Conservation (phyloP, 2,797 vertebrate species). For the Lutjanus argentimaculatus region DNA sequence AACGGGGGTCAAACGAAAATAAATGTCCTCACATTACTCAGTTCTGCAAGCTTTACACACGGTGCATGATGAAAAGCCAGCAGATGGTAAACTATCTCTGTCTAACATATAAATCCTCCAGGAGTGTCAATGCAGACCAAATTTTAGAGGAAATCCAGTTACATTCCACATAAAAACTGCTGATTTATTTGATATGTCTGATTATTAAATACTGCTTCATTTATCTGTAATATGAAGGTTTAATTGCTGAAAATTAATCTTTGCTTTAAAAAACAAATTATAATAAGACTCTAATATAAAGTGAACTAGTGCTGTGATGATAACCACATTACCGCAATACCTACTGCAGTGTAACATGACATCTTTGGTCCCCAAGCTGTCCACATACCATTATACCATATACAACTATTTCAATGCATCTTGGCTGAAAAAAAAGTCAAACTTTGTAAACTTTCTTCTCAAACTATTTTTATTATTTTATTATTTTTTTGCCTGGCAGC, state of each 20-base stretch:
- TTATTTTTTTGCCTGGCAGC: background rate
- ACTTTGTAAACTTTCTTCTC: background rate
- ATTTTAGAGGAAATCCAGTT: background rate
- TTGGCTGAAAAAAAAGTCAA: background rate
- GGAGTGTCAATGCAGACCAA: background rate
- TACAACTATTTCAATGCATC: constrained; percentile 5
- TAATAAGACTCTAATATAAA: background rate
- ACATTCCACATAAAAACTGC: background rate
- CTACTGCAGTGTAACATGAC: too few species aligned
- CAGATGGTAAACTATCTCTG: background rate
- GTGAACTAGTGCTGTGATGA: background rate
- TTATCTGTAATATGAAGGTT: background rate
- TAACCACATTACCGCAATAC: background rate
- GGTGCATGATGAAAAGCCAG: background rate
- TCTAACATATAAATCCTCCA: background rate
- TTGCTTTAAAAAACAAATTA: background rate
- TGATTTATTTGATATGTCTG: background rate
- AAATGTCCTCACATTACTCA: constrained; percentile 7
- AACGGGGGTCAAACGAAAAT: constrained; percentile 17
- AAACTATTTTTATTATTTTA: background rate
- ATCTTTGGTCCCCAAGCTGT: too few species aligned
- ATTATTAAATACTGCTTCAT: background rate
- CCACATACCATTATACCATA: background rate
- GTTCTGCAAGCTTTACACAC: background rate
- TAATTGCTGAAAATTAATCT: background rate